Evolutionary conservation across 1,140 invertebrate genomes (phyloP), one percentile per base, ranked within the genome.

Genomic region (Hycleus phaleratus): DNA sequence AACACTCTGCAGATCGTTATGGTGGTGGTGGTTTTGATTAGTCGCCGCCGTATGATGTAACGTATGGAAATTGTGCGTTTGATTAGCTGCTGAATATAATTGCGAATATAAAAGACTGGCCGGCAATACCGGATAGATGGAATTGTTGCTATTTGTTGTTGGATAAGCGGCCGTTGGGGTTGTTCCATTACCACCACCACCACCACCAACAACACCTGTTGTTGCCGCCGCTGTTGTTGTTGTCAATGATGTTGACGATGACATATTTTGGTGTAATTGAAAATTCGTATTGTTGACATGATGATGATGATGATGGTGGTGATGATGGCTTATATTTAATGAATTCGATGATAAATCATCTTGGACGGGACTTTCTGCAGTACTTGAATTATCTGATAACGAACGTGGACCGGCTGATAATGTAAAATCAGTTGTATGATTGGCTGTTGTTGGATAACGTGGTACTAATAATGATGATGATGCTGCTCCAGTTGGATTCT

Each of bases 31-130:
- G 4, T 42, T 10, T 11, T 10, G 9, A 11, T 10, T 11, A 42
- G 40, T 6, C 3, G 40, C 38, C 6, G 38, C 40, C 11, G 81
- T 79, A 11, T 80, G 77, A 64, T 84, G 82, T 26, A 81, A 60
- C 25, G 82, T 82, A 64, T 85, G 83, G 61, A 85, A 86, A 63
- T 86, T 85, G 60, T 88, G 86, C 46, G 85, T 82, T 67, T 90
- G 87, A 67, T 88, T 87, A 32, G 85, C 84, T 11, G 84, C 83
- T 2, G 85, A 84, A 56, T 92, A 91, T 11, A 93, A 73, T 68
- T 91, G 88, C 10, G 88, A 89, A 74, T 92, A 91, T 4, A 93
- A 75, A 51, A 91, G 78, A 67, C 88, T 89, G 8, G 85, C 84
- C 0, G 88, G 87, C 42, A 91, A 73, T 1, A 90, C 85, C 0